Base-by-base conservation (phyloP, 2,113 vertebrate genomes). In the Psittacula cyanocephala region DNA sequence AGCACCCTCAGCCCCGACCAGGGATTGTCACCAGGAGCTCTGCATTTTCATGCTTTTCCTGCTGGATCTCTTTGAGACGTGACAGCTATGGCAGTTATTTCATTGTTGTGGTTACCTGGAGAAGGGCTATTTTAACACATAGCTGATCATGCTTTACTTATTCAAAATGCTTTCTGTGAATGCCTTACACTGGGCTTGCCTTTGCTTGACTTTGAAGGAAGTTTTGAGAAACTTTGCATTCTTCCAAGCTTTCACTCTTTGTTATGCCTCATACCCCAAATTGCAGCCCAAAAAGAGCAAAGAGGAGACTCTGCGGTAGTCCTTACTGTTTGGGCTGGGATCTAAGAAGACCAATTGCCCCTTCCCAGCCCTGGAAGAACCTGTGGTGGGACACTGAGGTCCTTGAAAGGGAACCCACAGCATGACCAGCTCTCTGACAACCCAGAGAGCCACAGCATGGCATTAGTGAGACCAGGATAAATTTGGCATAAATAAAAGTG, bases 141-240 rank as follows among this genome's bases (percentile, higher is more conserved):
- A 85, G 35, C 17, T 57, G n/a, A 29, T 82, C n/a, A 8, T 22
- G 13, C 25, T 89, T 81, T 72, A 22, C 67, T 93, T 63, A 64
- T 9, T 74, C 53, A 14, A 88, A 94, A 81, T 55, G 27, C 43
- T 80, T 81, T 64, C 76, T 62, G 33, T 2, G 15, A 91, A 12
- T 68, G 27, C 39, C 47, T 90, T 35, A 90, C 28, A 29, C 43
- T 71, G 76, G 39, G 33, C 20, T 83, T 75, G 80, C 90, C 47
- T 86, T 79, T 33, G 33, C 20, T 83, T 75, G 80, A 92, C 47
- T 86, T 79, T 33, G 47, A 95, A 88, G 29, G 72, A 90, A 52
- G 74, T 91, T 88, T 91, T 77, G 82, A 96, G 69, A 67, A 95
- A 44, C 4, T 3, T 31, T 17, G 7, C 27, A 22, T 67, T 86